These are phyloP conservation scores for Cygnus atratus DNA, from an alignment of 2,113 vertebrate genomes.

Conservation along the genomic window DNA sequence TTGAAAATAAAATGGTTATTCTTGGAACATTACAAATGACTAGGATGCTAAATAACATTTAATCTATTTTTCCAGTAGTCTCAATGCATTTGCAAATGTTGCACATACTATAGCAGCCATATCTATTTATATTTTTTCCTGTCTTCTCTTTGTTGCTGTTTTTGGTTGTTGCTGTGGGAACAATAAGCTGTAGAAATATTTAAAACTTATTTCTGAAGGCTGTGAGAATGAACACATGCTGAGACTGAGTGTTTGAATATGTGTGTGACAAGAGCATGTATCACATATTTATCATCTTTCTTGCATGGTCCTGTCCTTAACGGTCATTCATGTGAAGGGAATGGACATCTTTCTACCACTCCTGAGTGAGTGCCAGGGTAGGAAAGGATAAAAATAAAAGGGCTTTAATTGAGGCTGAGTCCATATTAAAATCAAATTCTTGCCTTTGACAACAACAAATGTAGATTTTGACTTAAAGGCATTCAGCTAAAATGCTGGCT, in stretches of 20 bases:
- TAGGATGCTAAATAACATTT: neutral
- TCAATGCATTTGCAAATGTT: neutral
- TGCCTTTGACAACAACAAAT: neutral
- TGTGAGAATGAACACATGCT: neutral
- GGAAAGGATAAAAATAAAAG: neutral
- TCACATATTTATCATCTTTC: neutral
- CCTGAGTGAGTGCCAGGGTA: neutral
- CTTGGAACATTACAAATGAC: neutral
- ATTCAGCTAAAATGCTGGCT: neutral
- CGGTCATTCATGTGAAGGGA: neutral
- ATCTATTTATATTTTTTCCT: neutral
- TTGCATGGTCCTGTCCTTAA: neutral
- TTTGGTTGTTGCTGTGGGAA: conserved; percentile 22
- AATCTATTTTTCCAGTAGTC: neutral
- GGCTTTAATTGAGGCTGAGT: neutral
- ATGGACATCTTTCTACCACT: neutral
- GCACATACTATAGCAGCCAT: neutral
- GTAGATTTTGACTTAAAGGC: neutral
- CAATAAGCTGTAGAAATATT: neutral
- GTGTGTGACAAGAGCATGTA: neutral
- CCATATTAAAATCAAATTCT: neutral
- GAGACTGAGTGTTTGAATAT: neutral
- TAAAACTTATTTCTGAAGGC: neutral
- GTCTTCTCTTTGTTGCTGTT: neutral
- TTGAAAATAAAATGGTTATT: neutral